Evolutionary conservation across 2,888 invertebrate species (phyloP).

Genomic region (Itoplectis maculator): DNA sequence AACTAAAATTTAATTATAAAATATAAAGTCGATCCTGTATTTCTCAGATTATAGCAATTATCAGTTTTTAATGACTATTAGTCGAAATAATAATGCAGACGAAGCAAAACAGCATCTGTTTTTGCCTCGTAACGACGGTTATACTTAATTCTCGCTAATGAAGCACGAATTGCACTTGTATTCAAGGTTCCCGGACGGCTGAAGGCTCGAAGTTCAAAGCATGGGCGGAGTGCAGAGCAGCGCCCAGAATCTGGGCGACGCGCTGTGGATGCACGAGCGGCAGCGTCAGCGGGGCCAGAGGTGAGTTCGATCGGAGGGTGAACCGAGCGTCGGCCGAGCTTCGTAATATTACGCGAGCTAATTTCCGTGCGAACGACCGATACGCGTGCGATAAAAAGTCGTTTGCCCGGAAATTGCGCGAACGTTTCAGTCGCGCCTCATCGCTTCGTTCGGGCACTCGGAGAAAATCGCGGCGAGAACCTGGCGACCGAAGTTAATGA

Average conservation of each 20-base stretch:
- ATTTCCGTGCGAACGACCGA: constrained; percentile 19
- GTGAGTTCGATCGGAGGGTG: constrained; percentile 72
- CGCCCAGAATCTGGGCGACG: constrained; percentile 81
- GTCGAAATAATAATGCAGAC: not conserved
- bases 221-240: constrained; percentile 84
- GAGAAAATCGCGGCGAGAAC: not conserved
- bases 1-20: not conserved
- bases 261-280: constrained; percentile 83
- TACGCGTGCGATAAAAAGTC: not conserved
- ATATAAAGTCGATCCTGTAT: not conserved
- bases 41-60: not conserved
- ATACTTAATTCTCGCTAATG: not conserved
- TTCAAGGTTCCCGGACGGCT: constrained; percentile 50
- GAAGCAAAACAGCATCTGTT: not conserved
- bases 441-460: not conserved
- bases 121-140: not conserved
- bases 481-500: not conserved
- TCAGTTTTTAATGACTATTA: not conserved
- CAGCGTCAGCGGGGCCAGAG: constrained; percentile 80
- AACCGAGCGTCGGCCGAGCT: not conserved
- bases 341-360: not conserved
- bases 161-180: constrained; percentile 33
- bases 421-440: not conserved
- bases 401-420: constrained; percentile 21
- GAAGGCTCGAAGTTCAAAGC: constrained; percentile 40